Evolutionary conservation across 2,113 vertebrate genomes (phyloP).

Genomic region (Phaethornis superciliosus): DNA sequence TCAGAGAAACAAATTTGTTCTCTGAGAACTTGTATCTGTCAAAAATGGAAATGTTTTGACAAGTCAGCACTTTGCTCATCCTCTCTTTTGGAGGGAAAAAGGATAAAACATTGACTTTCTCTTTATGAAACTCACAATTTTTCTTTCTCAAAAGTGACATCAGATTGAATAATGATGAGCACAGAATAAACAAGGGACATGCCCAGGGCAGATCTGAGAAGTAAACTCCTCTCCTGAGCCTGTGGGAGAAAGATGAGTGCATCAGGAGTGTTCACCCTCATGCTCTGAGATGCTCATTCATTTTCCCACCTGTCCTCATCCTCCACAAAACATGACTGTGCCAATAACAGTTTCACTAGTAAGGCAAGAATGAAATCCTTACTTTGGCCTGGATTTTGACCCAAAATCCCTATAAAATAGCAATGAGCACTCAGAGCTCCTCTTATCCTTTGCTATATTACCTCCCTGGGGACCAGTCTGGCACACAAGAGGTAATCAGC

Average conservation of each 20-base stretch:
- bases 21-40: background rate
- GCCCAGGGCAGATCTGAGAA: background rate
- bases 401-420: background rate
- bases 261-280: background rate
- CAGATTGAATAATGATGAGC: background rate
- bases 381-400: constrained; percentile 38
- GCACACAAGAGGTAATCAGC: background rate
- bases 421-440: background rate
- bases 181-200: background rate
- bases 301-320: background rate
- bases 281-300: background rate
- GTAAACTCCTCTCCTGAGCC: background rate
- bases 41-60: background rate
- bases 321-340: background rate
- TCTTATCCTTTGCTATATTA: background rate
- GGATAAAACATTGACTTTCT: background rate
- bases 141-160: background rate
- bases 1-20: background rate
- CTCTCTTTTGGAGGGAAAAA: background rate
- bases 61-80: background rate
- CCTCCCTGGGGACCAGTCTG: background rate
- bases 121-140: background rate
- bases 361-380: background rate
- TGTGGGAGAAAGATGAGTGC: background rate
- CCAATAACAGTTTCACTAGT: background rate